These are phyloP conservation scores for Podiceps cristatus DNA, from an alignment of 2,113 vertebrate species.

Conservation along the genomic window DNA sequence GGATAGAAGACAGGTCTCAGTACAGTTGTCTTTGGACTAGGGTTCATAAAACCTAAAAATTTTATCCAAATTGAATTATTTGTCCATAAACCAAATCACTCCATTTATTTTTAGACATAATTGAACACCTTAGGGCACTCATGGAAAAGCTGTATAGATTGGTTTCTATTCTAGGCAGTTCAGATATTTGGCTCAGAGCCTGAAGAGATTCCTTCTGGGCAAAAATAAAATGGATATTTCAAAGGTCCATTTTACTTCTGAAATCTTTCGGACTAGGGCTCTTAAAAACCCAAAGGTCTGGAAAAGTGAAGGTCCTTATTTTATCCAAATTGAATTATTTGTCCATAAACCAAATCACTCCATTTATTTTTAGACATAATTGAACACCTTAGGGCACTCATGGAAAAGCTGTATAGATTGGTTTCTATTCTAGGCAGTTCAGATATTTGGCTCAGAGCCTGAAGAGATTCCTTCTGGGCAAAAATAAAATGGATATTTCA, in stretches of 20 bases:
- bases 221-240: neutral
- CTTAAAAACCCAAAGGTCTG: rapidly evolving
- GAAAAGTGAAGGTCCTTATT: neutral
- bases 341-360: neutral
- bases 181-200: neutral
- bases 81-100: neutral
- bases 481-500: neutral
- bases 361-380: neutral
- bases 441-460: neutral
- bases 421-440: neutral
- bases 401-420: neutral
- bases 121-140: neutral
- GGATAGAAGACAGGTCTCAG: neutral
- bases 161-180: neutral
- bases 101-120: neutral
- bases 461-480: neutral
- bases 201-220: neutral
- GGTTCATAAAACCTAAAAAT: neutral
- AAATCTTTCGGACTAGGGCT: too few relatives aligned
- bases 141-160: neutral
- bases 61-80: neutral
- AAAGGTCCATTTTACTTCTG: neutral
- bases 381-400: neutral
- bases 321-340: neutral
- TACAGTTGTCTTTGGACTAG: neutral